Base-by-base conservation (phyloP, 1,140 invertebrate genomes). In the Halyomorpha halys region DNA sequence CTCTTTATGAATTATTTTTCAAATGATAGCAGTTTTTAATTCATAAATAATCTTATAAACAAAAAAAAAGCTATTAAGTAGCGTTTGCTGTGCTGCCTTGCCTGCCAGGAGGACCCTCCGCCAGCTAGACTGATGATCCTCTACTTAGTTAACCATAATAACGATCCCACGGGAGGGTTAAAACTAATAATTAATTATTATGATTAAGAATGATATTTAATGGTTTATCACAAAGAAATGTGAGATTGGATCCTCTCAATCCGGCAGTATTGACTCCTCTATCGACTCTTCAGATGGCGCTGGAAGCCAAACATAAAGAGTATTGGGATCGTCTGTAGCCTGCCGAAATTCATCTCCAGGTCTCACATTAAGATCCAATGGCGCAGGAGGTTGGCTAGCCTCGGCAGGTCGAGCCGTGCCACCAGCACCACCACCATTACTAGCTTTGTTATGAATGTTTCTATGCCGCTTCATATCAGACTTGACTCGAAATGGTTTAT, bases 401-500 rank as follows among this genome's bases (percentile, higher is more conserved):
- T n/a, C 18, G 13, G 21, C 16, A 23, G 54, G 27, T 23, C n/a
- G 19, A 21, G 14, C 27, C n/a, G 14, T 15, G 19, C 1, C n/a
- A 11, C 16, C 21, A 34, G 14, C 11, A 18, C 23, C 16, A n/a
- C 18, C 44, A 47, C 44, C 23, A n/a, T 8, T 44, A 44, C 59
- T 61, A 16, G 83, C 82, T 18, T 81, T 74, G 13, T 74, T 78
- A 69, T 94, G 91, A 1, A 87, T 90, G 21, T 84, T 83, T 75
- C 90, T 81, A 74, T 97, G 94, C 1, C 93, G 77, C 67, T 91
- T 90, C 79, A 97, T 84, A 70, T 96, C 90, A 27, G 91, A 90
- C 6, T 84, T 80, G 1, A 91, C 87, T 44, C 90, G 80, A 75
- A 93, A 94, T n/a, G 83, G 82, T 72, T 91, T 92, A 1, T 82